Percentiles rank a stretch among this genome's conserved stretches.
phyloP scores from a whole-genome alignment of 1,140 invertebrate species.

The Leptinotarsa defecta region DNA sequence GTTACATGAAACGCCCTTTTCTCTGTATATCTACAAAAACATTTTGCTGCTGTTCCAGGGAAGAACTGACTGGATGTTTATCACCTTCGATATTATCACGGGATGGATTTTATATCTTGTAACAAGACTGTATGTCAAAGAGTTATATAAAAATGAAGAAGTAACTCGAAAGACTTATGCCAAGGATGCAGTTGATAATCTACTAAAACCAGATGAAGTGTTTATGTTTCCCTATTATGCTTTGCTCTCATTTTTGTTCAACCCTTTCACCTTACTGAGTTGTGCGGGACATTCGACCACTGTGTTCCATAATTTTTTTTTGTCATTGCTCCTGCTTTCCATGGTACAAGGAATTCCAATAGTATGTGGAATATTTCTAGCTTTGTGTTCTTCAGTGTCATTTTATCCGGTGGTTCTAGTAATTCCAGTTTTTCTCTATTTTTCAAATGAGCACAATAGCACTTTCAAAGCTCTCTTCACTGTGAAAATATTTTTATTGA shows the following conservation, averaged over 20 bases:
- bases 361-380: constrained; percentile 69
- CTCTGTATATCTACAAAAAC: constrained; percentile 70
- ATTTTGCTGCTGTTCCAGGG: constrained; percentile 67
- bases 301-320: constrained; percentile 84
- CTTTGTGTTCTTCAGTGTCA: constrained; percentile 79
- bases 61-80: constrained; percentile 70
- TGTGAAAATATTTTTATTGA: constrained; percentile 50
- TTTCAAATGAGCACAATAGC: constrained; percentile 38
- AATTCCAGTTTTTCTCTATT: constrained; percentile 67
- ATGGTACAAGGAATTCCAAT: constrained; percentile 67
- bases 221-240: constrained; percentile 68
- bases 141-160: constrained; percentile 59
- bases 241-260: constrained; percentile 84
- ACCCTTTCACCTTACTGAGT: constrained; percentile 88
- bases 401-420: constrained; percentile 86
- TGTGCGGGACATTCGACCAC: constrained; percentile 92
- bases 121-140: constrained; percentile 68
- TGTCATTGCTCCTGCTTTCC: constrained; percentile 71
- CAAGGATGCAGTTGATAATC: constrained; percentile 63
- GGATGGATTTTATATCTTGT: constrained; percentile 72
- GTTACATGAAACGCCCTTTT: constrained; percentile 88
- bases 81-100: constrained; percentile 74
- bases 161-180: constrained; percentile 60
- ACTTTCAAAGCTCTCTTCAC: constrained; percentile 32
- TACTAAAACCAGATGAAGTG: constrained; percentile 63